Evolutionary conservation across 2,888 invertebrate species (phyloP).

Genomic region (Clostera curtula): DNA sequence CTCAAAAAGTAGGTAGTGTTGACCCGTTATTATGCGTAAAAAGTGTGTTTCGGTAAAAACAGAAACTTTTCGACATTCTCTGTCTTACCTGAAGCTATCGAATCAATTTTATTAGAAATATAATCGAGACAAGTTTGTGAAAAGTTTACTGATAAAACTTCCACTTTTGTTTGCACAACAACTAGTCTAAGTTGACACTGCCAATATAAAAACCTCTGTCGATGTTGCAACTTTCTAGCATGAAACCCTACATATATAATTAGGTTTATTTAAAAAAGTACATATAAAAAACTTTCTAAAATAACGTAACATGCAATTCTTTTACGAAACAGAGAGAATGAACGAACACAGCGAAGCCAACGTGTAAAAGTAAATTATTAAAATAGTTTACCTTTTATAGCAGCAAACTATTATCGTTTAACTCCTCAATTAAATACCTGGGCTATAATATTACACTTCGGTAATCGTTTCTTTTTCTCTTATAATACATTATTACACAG

Average conservation of each 20-base stretch:
- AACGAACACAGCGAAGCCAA: conserved; percentile 34
- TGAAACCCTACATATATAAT: conserved; percentile 10
- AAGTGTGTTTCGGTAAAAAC: too few species aligned
- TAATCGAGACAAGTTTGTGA: too few species aligned
- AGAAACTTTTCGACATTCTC: too few species aligned
- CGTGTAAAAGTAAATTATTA: conserved; percentile 42
- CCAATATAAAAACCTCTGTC: too few species aligned
- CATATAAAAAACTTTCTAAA: conserved; percentile 24
- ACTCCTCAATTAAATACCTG: conserved; percentile 59
- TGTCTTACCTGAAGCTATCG: too few species aligned
- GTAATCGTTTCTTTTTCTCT: conserved; percentile 70
- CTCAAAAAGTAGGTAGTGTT: too few species aligned
- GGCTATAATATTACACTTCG: conserved; percentile 74
- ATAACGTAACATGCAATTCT: conserved; percentile 16
- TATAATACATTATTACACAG: conserved; percentile 73
- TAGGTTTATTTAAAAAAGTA: conserved; percentile 13
- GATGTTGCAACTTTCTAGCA: too few species aligned
- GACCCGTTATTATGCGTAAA: too few species aligned
- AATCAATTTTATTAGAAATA: too few species aligned
- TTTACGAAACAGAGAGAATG: conserved; percentile 19
- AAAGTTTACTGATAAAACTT: too few species aligned
- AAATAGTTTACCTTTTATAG: conserved; percentile 53
- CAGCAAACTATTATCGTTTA: conserved; percentile 51
- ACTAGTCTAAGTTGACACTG: too few species aligned
- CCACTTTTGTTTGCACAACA: too few species aligned